Evolutionary conservation across 2,113 vertebrate genomes (phyloP), one percentile per base, ranked within the genome.

Genomic region (Tursiops truncatus): DNA sequence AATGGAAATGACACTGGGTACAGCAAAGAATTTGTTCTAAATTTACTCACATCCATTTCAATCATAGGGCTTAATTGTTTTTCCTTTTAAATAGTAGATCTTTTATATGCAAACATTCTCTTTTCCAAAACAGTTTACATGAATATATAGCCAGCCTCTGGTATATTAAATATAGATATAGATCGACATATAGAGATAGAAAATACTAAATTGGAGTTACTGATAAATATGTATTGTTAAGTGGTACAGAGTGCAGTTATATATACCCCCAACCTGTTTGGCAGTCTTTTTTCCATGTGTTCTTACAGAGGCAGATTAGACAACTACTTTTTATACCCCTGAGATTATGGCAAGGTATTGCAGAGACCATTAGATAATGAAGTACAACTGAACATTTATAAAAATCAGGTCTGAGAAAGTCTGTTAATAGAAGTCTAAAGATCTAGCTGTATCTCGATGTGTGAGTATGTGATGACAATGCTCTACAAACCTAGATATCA

Each of bases 21-120:
- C 17, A 76, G 38, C 62, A 86, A 77, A 91, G 28, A 96, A 89
- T 84, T 89, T 94, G 23, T 97, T 88, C 71, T 85, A 50, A 89
- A 96, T 83, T 85, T 88, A 73, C 26, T 97, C n/a, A 85, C 25
- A 33, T 91, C 15, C 38, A 47, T 89, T 96, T 87, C 36, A 95
- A 44, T 91, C 82, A 58, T 67, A 47, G 36, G 25, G 8, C 58
- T 84, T 73, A 95, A 80, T 94, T 95, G 56, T 85, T 82, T 94
- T 80, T 92, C 88, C 31, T 80, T 17, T 63, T 80, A 76, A 96
- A 56, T 81, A 96, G 38, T 53, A 91, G 8, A 0, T 74, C 21
- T 87, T 56, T 86, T 85, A 71, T 50, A 68, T 62, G 21, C 83
- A 84, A 91, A 60, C 31, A 90, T 95, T 87, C 15, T 95, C 65